Conservation (phyloP, 2,797 vertebrate genomes). For the Distichodus sexfasciatus region DNA sequence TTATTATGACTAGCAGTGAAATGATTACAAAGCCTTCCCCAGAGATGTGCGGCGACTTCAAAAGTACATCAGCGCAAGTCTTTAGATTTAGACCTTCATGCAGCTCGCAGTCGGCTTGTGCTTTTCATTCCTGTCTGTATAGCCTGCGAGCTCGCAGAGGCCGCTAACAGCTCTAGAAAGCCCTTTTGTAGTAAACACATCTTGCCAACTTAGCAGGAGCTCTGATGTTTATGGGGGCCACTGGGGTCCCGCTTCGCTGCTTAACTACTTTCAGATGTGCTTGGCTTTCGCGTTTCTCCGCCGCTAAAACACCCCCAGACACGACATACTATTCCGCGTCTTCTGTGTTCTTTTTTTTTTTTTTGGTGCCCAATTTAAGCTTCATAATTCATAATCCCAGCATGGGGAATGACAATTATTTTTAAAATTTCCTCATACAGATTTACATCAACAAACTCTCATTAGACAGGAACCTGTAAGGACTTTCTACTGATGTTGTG, state of each 20-base stretch:
- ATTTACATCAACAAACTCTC: background rate
- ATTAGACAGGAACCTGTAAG: background rate
- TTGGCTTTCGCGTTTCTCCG: background rate
- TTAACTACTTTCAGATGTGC: constrained; percentile 40
- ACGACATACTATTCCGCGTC: background rate
- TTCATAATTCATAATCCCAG: background rate
- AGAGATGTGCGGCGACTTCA: background rate
- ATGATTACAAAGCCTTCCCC: too few relatives aligned
- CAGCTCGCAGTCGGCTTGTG: constrained; percentile 12
- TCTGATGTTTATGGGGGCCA: constrained; percentile 24
- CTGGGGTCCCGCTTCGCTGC: constrained; percentile 1
- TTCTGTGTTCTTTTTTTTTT: background rate
- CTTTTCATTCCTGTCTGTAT: background rate
- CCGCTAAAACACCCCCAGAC: constrained; percentile 5
- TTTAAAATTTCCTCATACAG: background rate
- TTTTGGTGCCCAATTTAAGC: background rate
- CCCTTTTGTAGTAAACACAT: constrained; percentile 29
- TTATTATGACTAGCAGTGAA: too few relatives aligned
- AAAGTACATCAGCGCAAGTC: constrained; percentile 1
- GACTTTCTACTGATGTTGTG: background rate
- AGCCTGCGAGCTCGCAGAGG: background rate
- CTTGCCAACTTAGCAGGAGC: constrained; percentile 28
- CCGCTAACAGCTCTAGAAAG: constrained; percentile 13
- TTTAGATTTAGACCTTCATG: constrained; percentile 26
- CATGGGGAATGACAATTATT: background rate